A percentile compares a stretch with the other conserved stretches of the same genome.
Conservation (phyloP, 2,113 vertebrate genomes). For the Syrrhaptes paradoxus region DNA sequence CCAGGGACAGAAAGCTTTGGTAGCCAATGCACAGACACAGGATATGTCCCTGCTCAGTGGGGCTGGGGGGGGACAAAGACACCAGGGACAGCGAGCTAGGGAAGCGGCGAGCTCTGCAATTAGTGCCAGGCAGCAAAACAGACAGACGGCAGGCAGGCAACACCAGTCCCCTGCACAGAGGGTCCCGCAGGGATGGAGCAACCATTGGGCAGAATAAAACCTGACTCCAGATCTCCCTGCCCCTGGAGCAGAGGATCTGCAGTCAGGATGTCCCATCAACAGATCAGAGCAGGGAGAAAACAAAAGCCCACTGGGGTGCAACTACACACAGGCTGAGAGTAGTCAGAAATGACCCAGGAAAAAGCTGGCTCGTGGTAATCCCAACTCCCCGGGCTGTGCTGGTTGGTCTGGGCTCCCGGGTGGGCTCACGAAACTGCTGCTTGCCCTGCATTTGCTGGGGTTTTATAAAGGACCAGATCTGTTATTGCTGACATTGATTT, state of each 20-base stretch:
- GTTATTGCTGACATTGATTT: slow-evolving; percentile 67
- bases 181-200: not conserved
- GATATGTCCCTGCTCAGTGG: not conserved
- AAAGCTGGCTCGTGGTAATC: not conserved
- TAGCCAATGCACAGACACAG: rapidly evolving
- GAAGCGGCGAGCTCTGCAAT: not conserved
- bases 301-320: not conserved
- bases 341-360: not conserved
- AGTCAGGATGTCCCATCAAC: rapidly evolving
- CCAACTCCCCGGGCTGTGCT: not conserved
- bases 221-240: not conserved
- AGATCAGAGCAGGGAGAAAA: not conserved
- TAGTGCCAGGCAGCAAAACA: not conserved
- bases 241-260: not conserved
- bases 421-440: not conserved
- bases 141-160: not conserved
- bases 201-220: not conserved
- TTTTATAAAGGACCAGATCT: not conserved
- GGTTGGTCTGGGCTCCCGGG: not conserved
- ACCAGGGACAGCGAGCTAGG: not conserved
- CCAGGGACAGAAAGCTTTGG: not conserved
- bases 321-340: not conserved
- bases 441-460: not conserved
- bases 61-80: not conserved
- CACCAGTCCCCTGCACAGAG: rapidly evolving